Evolutionary conservation across 2,888 invertebrate species (phyloP).

Genomic region (Papilio protenor): DNA sequence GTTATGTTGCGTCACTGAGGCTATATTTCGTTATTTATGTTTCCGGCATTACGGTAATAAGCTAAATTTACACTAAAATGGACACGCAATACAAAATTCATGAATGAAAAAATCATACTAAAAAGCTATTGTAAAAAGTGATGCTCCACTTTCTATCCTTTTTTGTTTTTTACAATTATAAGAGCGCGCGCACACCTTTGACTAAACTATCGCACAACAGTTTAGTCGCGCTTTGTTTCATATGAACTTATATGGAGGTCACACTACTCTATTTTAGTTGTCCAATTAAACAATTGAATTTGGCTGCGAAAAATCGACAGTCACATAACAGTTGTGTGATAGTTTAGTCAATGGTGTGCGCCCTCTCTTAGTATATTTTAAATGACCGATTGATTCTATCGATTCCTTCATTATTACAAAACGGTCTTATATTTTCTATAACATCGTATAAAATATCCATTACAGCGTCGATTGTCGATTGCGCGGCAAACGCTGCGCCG

Average conservation of each 20-base stretch:
- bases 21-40: background rate
- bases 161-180: no score
- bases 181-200: no score
- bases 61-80: background rate
- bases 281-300: no score
- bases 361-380: background rate
- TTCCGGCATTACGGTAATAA: background rate
- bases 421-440: background rate
- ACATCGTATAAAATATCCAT: background rate
- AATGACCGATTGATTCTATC: background rate
- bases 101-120: background rate
- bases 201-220: no score
- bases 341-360: no score
- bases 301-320: no score
- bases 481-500: conserved; percentile 51
- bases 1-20: conserved; percentile 1
- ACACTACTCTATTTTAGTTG: no score
- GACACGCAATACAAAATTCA: background rate
- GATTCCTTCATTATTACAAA: background rate
- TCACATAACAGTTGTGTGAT: no score
- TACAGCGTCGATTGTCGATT: conserved; percentile 4
- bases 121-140: no score
- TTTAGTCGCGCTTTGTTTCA: no score
- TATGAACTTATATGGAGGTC: no score
- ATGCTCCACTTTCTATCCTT: no score